Percentiles rank a stretch among this genome's conserved stretches.
phyloP scores from a whole-genome alignment of 1,140 invertebrate species.

The Micrasema minimum region DNA sequence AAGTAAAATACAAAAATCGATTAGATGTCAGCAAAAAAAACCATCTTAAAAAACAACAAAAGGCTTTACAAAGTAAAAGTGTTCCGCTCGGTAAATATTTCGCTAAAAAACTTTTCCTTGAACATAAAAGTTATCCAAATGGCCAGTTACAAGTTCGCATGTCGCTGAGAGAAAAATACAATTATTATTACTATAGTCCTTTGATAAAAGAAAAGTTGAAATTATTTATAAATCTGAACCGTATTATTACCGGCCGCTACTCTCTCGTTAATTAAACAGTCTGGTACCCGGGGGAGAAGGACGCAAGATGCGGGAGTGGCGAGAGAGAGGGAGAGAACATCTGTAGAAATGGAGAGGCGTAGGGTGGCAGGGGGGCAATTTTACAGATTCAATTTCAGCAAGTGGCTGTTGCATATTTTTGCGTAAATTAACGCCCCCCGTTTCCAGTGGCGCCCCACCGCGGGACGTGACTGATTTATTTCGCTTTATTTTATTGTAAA shows the following conservation, averaged over 20 bases:
- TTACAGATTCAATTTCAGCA: slow-evolving; percentile 55
- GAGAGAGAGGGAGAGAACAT: slow-evolving; percentile 13
- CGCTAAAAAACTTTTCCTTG: slow-evolving; percentile 1
- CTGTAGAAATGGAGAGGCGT: slow-evolving; percentile 16
- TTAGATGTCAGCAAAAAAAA: no score
- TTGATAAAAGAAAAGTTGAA: slow-evolving; percentile 44
- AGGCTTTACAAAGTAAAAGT: no score
- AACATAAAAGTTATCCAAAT: slow-evolving; percentile 16
- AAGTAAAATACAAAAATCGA: no score
- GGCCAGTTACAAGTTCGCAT: slow-evolving; percentile 8
- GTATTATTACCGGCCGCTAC: slow-evolving; percentile 47
- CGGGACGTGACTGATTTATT: slow-evolving; percentile 43
- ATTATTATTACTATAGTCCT: slow-evolving; percentile 40
- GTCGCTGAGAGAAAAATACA: slow-evolving; percentile 38
- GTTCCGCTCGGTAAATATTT: slow-evolving; percentile 7
- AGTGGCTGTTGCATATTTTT: slow-evolving; percentile 55
- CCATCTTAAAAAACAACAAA: no score
- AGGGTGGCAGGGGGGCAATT: slow-evolving; percentile 49
- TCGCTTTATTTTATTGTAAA: slow-evolving; percentile 21
- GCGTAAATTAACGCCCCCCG: slow-evolving; percentile 53
- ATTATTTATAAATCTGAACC: slow-evolving; percentile 52
- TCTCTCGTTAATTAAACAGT: slow-evolving; percentile 54
- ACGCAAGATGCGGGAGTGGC: not conserved
- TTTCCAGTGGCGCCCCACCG: slow-evolving; percentile 36
- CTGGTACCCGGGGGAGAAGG: slow-evolving; percentile 38